These are phyloP conservation scores for Muscidifurax raptorellus DNA, from an alignment of 1,140 invertebrate species.

Conservation along the genomic window DNA sequence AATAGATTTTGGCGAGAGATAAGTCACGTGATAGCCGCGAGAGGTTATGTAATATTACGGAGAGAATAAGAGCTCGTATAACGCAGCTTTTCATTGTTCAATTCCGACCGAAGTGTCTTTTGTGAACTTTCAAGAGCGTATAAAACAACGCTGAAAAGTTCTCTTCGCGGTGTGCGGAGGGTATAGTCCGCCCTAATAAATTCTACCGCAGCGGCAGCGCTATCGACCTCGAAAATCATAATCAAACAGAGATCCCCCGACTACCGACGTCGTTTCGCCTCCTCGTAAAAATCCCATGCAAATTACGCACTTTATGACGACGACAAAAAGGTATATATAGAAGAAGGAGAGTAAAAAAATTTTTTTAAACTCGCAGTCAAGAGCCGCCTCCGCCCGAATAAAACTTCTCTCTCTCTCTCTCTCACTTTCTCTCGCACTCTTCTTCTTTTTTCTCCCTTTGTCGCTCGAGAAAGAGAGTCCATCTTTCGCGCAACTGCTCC, in stretches of 20 bases:
- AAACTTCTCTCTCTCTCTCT: constrained; percentile 23
- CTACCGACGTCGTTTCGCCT: background rate
- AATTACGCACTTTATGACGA: background rate
- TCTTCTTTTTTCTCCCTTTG: constrained; percentile 2
- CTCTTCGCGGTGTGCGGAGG: background rate
- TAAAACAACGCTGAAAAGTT: background rate
- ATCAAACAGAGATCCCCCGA: background rate
- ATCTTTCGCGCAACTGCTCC: constrained; percentile 24
- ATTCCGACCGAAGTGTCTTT: background rate
- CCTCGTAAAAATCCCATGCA: constrained; percentile 53
- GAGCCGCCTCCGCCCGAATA: background rate
- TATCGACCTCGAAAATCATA: constrained; percentile 14
- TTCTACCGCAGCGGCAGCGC: background rate
- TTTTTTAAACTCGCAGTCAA: constrained; percentile 3
- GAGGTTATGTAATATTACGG: background rate
- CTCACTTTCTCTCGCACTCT: background rate
- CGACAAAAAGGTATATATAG: background rate
- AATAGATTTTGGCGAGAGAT: background rate
- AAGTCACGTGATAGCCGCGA: background rate
- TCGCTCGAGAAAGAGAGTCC: background rate
- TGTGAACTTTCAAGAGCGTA: background rate
- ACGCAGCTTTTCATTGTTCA: background rate
- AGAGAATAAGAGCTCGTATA: background rate
- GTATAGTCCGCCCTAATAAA: background rate
- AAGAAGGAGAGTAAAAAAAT: background rate